A percentile compares a stretch with the other conserved stretches of the same genome.
Conservation (phyloP, 2,797 vertebrate species). For the Taeniopygia guttata region DNA sequence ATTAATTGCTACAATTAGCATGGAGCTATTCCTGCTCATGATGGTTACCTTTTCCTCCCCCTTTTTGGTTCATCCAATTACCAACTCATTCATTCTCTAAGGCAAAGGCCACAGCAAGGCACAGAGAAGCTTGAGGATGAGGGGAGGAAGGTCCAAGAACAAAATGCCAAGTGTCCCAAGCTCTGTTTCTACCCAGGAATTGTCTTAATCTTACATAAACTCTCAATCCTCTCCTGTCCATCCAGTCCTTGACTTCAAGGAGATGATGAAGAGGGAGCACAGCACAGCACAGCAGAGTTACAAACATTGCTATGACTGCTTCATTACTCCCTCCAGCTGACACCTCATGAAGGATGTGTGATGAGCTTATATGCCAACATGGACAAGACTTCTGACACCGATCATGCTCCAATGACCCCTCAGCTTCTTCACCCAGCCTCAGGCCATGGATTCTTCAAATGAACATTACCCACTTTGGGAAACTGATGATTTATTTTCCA, state of each 20-base stretch:
- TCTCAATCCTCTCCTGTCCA: background rate
- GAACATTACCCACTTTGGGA: background rate
- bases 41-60: background rate
- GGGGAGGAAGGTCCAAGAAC: background rate
- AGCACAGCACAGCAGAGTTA: background rate
- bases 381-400: background rate
- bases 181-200: background rate
- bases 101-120: background rate
- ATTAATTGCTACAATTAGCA: constrained; percentile 34
- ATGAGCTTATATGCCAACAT: background rate
- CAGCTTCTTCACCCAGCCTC: background rate
- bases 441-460: background rate
- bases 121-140: background rate
- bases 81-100: background rate
- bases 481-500: background rate
- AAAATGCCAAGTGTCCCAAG: background rate
- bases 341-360: background rate
- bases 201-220: background rate
- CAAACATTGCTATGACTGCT: background rate
- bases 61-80: background rate
- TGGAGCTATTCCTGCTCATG: background rate
- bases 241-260: background rate
- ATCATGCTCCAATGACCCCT: rapidly evolving
- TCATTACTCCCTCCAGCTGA: background rate
- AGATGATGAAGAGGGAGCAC: background rate